Evolutionary conservation across 2,113 vertebrate species (phyloP).

Genomic region (Cynocephalus volans): DNA sequence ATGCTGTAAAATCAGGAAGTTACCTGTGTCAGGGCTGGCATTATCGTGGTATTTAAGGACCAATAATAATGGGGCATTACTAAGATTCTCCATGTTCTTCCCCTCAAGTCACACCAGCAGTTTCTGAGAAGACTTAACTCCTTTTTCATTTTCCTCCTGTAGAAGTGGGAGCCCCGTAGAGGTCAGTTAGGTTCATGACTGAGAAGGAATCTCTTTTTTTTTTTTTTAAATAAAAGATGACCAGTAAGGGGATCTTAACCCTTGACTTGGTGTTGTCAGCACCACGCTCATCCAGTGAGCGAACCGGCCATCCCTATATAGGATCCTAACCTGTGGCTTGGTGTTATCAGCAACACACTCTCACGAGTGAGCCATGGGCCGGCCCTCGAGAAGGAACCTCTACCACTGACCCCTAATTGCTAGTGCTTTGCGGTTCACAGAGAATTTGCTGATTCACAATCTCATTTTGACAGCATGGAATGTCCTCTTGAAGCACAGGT

Average conservation of each 20-base stretch:
- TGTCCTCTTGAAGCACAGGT: conserved; percentile 2
- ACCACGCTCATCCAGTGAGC: too few relatives aligned
- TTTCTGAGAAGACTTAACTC: not conserved
- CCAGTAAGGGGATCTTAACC: too few relatives aligned
- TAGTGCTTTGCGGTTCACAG: not conserved
- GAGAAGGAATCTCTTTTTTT: not conserved
- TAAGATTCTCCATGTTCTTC: not conserved
- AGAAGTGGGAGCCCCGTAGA: not conserved
- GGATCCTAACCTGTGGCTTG: too few relatives aligned
- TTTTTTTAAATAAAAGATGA: too few relatives aligned
- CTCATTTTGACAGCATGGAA: conserved; percentile 58
- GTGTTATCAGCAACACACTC: too few relatives aligned
- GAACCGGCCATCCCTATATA: too few relatives aligned
- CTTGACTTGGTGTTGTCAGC: too few relatives aligned
- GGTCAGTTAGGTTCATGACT: not conserved
- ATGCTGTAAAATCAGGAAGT: not conserved
- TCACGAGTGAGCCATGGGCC: too few relatives aligned
- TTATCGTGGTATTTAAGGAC: not conserved
- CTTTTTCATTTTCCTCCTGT: not conserved
- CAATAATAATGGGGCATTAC: not conserved
- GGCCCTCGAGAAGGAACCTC: not conserved
- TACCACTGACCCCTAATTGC: not conserved
- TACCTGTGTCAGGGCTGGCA: not conserved
- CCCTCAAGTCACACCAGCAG: not conserved
- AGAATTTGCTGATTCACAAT: not conserved